Base-by-base conservation (phyloP, 2,113 vertebrate species). In the Climacteris rufus region DNA sequence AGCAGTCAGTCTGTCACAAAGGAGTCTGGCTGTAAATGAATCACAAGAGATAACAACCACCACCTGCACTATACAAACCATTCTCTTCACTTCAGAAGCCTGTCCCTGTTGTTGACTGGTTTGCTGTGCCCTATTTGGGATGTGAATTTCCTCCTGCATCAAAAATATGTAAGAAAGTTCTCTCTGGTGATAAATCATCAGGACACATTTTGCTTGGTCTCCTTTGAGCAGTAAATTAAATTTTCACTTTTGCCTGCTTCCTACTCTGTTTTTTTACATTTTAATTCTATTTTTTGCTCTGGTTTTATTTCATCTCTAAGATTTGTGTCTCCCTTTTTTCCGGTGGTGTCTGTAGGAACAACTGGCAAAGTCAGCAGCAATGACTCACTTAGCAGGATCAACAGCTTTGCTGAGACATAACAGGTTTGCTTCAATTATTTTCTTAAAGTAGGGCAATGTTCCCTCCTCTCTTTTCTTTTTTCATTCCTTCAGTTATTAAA, bases 331-430 rank as follows among this genome's bases (percentile, higher is more conserved):
- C 70, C 53, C 20, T 94, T 56, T 89, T 42, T 95, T 94, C 94
- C 1, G 2, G 60, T 83, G 44, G 23, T 86, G 56, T 90, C 95
- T 95, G 90, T 92, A 83, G 80, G 76, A 97, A 79, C 53, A 93
- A 93, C 72, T 95, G 88, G 88, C 76, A 92, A 89, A 96, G 69
- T 95, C 92, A 93, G 88, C 65, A 95, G 56, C 85, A 81, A 35
- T 96, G 92, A 96, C 79, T 97, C 96, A 96, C 57, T 81, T 63
- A 90, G 76, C 86, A 89, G 76, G 72, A 95, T 71, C 82, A 95
- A 95, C 88, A 92, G 90, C 92, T 92, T 89, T 84, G 60, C 92
- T 90, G 80, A 86, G 88, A 64, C 40, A 78, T 92, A 95, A 89
- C 90, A 93, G 68, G 59, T 95, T 96, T 95, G 24, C 71, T 95